Evolutionary conservation across 1,140 invertebrate genomes (phyloP), one percentile per base, ranked within the genome.

Genomic region (Coenobita brevimanus): DNA sequence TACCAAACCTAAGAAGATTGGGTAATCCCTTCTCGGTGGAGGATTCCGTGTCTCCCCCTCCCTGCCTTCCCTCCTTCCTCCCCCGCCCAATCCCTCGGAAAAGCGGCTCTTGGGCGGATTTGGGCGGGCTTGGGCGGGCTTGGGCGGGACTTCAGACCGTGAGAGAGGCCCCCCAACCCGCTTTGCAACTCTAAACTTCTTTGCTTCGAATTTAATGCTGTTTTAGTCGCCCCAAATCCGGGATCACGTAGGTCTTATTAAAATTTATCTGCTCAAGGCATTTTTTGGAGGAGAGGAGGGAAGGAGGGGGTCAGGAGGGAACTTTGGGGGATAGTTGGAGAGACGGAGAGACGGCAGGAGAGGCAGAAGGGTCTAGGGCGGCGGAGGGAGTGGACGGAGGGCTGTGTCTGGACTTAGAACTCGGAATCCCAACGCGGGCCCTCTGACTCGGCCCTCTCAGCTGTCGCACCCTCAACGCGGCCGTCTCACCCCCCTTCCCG

Each of bases 231-330:
- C 87, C 89, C 89, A 89, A 89, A 89, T 89, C 89, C 87, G 46
- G 89, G 89, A 89, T 89, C 89, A 89, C 86, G 89, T 83, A 87
- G 87, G 89, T 89, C 89, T 89, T 89, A 89, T 89, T 89, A 89
- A 89, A 89, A 89, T 89, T 89, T 89, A 89, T 89, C 89, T 89
- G 89, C 89, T 89, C 89, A 87, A 89, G 89, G 89, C 86, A 82
- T 89, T 89, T 89, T 89, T 84, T 78, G 83, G 81, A 73, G 88
- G 71, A 54, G 82, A 76, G 64, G 57, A 62, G 80, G 71, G 76
- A 83, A 89, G 76, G 54, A 43, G 71, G 15, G 15, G 27, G 36
- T 50, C 17, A 17, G 46, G 46, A 17, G 46, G 46, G 46, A 50
- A 79, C 73, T 57, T 73, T 57, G 69, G 82, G 67, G 64, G 57